Conservation (phyloP, 2,113 vertebrate species). For the Cyanistes caeruleus region DNA sequence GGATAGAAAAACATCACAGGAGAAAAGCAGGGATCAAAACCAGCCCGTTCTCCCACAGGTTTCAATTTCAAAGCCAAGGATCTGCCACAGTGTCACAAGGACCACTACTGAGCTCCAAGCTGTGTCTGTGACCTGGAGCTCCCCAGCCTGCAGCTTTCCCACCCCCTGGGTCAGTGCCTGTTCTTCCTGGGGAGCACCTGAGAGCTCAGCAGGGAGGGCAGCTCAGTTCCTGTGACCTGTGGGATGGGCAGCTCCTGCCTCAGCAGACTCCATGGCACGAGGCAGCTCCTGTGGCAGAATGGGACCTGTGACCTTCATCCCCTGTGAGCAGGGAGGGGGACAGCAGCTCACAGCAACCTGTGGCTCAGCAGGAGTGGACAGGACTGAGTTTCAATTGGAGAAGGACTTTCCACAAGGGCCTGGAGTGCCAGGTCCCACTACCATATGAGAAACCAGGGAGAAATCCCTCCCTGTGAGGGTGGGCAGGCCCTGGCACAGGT, state of each 20-base stretch:
- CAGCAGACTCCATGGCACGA: neutral
- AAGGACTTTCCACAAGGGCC: neutral
- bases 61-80: conserved; percentile 33
- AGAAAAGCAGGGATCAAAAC: conserved; percentile 44
- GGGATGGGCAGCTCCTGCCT: neutral
- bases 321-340: neutral
- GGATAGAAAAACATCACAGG: neutral
- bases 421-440: neutral
- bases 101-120: neutral
- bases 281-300: accelerated
- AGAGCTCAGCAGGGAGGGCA: neutral
- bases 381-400: neutral
- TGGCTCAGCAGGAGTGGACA: neutral
- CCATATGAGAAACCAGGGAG: neutral
- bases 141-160: neutral
- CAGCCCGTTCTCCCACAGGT: neutral
- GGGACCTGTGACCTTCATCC: neutral
- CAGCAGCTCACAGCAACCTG: neutral
- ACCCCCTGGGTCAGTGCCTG: neutral
- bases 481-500: accelerated
- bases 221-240: neutral
- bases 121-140: neutral
- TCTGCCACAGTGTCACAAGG: neutral
- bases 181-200: neutral
- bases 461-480: neutral